Evolutionary conservation across 2,888 invertebrate species (phyloP).

Genomic region (Pandemis heparana): DNA sequence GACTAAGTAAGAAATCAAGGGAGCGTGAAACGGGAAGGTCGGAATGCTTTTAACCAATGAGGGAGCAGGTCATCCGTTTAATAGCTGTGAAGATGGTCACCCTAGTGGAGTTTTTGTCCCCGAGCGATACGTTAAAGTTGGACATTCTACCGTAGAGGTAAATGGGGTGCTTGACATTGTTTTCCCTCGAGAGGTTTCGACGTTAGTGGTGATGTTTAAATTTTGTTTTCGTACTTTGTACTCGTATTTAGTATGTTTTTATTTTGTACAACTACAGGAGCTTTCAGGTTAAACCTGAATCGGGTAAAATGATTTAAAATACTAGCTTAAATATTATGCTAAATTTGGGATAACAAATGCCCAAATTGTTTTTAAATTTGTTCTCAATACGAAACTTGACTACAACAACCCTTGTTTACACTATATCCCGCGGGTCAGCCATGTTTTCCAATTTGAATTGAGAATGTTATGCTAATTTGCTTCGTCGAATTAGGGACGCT

Average conservation of each 20-base stretch:
- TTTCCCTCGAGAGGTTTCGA: conserved; percentile 1
- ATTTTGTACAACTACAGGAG: background rate
- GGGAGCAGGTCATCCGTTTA: conserved; percentile 31
- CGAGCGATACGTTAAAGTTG: conserved; percentile 27
- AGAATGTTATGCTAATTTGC: conserved; percentile 24
- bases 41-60: conserved; percentile 36
- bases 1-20: conserved; percentile 42
- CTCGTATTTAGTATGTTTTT: background rate
- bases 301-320: too few relatives aligned
- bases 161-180: conserved; percentile 6
- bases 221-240: conserved; percentile 1
- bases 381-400: conserved; percentile 5
- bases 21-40: conserved; percentile 28
- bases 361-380: conserved; percentile 7
- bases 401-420: conserved; percentile 11
- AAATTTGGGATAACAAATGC: background rate
- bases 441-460: conserved; percentile 26
- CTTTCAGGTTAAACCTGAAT: too few relatives aligned
- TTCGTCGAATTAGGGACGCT: background rate
- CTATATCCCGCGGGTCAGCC: background rate
- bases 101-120: conserved; percentile 33
- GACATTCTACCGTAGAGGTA: conserved; percentile 11
- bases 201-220: conserved; percentile 6
- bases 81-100: conserved; percentile 40
- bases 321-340: background rate